Evolutionary conservation across 2,113 vertebrate genomes (phyloP).

Genomic region (Tyrannus savana): DNA sequence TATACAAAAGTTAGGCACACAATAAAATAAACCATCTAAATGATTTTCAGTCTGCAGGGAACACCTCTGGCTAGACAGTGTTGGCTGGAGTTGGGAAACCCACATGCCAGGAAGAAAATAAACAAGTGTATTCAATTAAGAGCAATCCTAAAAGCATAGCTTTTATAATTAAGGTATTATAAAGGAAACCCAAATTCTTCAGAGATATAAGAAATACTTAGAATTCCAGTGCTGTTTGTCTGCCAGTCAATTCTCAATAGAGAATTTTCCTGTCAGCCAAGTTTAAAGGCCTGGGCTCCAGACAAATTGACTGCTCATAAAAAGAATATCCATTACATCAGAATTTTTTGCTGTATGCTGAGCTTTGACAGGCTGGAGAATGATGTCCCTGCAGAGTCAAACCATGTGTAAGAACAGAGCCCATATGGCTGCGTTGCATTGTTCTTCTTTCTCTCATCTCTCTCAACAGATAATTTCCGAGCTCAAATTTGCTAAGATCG

Average conservation of each 20-base stretch:
- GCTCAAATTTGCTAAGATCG: neutral
- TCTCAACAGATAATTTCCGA: neutral
- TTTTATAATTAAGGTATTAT: neutral
- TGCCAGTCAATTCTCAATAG: neutral
- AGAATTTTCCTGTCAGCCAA: neutral
- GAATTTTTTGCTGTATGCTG: neutral
- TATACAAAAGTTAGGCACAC: neutral
- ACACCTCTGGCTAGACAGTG: neutral
- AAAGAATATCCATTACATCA: neutral
- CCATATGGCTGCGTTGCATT: neutral
- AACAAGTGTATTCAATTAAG: neutral
- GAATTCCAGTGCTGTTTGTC: neutral
- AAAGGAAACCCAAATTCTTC: neutral
- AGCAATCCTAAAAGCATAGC: neutral
- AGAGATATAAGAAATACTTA: neutral
- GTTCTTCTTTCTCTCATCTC: neutral
- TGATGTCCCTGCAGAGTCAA: neutral
- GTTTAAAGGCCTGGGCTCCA: neutral
- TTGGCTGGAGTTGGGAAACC: neutral
- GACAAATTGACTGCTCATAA: neutral
- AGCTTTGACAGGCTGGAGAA: constrained; percentile 4
- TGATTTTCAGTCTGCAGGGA: neutral
- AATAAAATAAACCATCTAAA: neutral
- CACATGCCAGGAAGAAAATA: neutral
- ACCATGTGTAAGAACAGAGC: neutral